Evolutionary conservation across 2,888 invertebrate species (phyloP).

Genomic region (Stomorhina lunata): DNA sequence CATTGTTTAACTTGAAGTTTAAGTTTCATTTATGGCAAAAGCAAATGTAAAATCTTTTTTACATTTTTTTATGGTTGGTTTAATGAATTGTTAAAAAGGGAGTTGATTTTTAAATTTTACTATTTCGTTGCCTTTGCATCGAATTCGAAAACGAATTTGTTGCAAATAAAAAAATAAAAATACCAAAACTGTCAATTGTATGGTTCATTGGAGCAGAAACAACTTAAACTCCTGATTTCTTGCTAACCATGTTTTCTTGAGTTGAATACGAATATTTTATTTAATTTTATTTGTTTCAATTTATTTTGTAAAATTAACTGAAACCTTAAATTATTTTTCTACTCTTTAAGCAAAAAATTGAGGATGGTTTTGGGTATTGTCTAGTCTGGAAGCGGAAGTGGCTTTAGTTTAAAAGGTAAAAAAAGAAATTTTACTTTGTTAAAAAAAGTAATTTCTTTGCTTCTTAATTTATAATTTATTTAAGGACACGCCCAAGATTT

Average conservation of each 20-base stretch:
- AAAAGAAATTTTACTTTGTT: too few relatives aligned
- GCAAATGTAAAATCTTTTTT: conserved; percentile 1
- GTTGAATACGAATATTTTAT: conserved; percentile 19
- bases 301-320: conserved; percentile 34
- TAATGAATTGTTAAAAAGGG: conserved; percentile 27
- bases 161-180: background rate
- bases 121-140: background rate
- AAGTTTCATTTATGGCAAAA: background rate
- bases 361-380: too few relatives aligned
- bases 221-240: conserved; percentile 37
- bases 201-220: conserved; percentile 65
- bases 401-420: too few relatives aligned
- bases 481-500: too few relatives aligned
- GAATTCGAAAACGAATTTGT: conserved; percentile 18
- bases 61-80: conserved; percentile 55
- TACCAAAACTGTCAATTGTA: conserved; percentile 60
- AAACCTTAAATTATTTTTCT: too few relatives aligned
- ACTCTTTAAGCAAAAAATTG: too few relatives aligned
- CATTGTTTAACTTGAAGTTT: background rate
- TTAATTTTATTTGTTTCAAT: conserved; percentile 13
- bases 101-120: background rate
- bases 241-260: background rate
- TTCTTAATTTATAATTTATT: too few relatives aligned
- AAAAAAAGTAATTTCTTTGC: too few relatives aligned
- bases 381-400: too few relatives aligned